A percentile compares a stretch with the other conserved stretches of the same genome.
These are phyloP conservation scores for Apodemus sylvaticus DNA, from an alignment of 2,113 vertebrate species.

Conservation along the genomic window DNA sequence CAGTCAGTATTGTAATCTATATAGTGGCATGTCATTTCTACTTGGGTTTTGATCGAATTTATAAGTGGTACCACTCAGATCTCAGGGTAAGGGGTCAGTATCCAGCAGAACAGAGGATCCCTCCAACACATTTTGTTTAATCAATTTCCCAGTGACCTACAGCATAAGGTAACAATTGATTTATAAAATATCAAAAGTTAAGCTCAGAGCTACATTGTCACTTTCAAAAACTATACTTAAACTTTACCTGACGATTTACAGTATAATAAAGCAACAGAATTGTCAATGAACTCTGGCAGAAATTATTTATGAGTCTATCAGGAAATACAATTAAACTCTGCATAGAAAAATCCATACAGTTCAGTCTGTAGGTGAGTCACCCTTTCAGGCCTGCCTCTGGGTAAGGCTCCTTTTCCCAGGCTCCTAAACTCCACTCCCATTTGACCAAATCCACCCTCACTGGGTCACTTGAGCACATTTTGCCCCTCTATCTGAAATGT, in stretches of 20 bases:
- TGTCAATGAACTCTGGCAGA: not conserved
- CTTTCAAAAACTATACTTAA: not conserved
- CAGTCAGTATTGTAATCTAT: not conserved
- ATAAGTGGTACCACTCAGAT: not conserved
- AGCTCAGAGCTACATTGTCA: not conserved
- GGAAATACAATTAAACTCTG: not conserved
- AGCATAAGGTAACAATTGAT: not conserved
- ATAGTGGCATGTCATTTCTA: not conserved
- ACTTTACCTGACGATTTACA: not conserved
- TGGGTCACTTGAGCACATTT: not conserved
- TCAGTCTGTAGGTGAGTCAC: not conserved
- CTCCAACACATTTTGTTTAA: not conserved
- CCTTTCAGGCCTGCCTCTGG: not conserved
- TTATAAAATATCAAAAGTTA: conserved; percentile 3
- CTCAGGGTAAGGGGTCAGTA: not conserved
- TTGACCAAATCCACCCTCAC: not conserved
- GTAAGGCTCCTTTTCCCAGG: not conserved
- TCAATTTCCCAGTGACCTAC: not conserved
- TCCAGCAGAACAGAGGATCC: not conserved
- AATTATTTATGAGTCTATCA: not conserved
- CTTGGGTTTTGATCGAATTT: conserved; percentile 24
- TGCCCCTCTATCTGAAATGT: conserved; percentile 6
- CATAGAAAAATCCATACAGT: not conserved
- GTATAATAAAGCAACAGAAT: not conserved
- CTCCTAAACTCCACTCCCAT: not conserved